These are phyloP conservation scores for Chiloscyllium plagiosum DNA, from an alignment of 2,113 vertebrate genomes.

Conservation along the genomic window DNA sequence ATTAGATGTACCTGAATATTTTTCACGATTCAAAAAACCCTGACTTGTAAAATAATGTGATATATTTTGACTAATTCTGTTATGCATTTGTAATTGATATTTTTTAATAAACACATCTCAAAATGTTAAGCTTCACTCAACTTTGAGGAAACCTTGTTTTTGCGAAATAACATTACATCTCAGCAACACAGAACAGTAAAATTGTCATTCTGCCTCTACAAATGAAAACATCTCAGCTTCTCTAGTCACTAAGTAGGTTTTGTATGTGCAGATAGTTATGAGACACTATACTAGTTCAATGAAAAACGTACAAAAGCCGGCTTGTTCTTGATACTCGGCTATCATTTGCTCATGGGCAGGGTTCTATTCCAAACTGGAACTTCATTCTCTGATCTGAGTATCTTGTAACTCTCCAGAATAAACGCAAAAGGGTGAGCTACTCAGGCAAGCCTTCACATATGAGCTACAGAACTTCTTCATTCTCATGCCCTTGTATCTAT, in stretches of 20 bases:
- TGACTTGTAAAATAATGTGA: slow-evolving; percentile 49
- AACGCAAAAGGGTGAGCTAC: neutral
- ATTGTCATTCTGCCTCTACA: neutral
- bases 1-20: slow-evolving; percentile 57
- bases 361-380: neutral
- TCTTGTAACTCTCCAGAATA: too few species aligned
- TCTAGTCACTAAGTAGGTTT: neutral
- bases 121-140: neutral
- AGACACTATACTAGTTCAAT: neutral
- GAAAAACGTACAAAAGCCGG: neutral
- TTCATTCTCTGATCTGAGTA: neutral
- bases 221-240: neutral
- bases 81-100: neutral
- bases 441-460: neutral
- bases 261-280: neutral
- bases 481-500: neutral
- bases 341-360: neutral
- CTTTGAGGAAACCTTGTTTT: neutral
- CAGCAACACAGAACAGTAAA: neutral
- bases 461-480: neutral
- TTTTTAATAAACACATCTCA: neutral
- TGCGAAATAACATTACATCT: neutral
- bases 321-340: neutral
- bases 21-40: slow-evolving; percentile 62
- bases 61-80: neutral